Evolutionary conservation across 2,888 invertebrate species (phyloP).

Genomic region (Chymomyza fuscimana): DNA sequence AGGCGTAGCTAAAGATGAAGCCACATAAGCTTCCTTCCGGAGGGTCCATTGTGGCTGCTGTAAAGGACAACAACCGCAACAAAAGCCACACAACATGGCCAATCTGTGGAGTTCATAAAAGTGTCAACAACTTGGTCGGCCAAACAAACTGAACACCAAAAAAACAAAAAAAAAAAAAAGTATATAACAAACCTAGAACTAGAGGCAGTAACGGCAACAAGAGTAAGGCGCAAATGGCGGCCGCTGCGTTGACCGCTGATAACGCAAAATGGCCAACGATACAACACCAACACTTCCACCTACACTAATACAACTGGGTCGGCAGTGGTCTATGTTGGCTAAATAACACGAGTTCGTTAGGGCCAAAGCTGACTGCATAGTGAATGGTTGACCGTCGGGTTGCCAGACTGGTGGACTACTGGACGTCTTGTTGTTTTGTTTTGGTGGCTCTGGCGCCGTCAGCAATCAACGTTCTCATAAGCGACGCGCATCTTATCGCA

Average conservation of each 20-base stretch:
- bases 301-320: slow-evolving; percentile 2
- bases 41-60: slow-evolving; percentile 27
- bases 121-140: slow-evolving; percentile 72
- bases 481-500: slow-evolving; percentile 23
- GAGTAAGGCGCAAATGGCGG: slow-evolving; percentile 33
- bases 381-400: not conserved
- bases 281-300: slow-evolving; percentile 10
- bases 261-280: slow-evolving; percentile 57
- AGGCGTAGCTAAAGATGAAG: not conserved
- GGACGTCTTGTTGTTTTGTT: not conserved
- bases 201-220: slow-evolving; percentile 17
- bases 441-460: slow-evolving; percentile 12
- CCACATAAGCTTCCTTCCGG: not conserved
- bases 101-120: slow-evolving; percentile 77
- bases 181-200: not conserved
- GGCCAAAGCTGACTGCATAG: slow-evolving; percentile 61
- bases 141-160: slow-evolving; percentile 18
- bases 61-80: slow-evolving; percentile 63
- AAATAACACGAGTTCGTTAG: slow-evolving; percentile 62
- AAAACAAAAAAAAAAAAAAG: slow-evolving; percentile 16
- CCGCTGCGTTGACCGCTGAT: slow-evolving; percentile 62
- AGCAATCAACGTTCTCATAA: slow-evolving; percentile 49
- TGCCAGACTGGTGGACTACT: slow-evolving; percentile 13
- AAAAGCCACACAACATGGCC: slow-evolving; percentile 67
- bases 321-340: slow-evolving; percentile 20